phyloP scores from a whole-genome alignment of 2,113 vertebrate genomes.

The Otocyon megalotis region DNA sequence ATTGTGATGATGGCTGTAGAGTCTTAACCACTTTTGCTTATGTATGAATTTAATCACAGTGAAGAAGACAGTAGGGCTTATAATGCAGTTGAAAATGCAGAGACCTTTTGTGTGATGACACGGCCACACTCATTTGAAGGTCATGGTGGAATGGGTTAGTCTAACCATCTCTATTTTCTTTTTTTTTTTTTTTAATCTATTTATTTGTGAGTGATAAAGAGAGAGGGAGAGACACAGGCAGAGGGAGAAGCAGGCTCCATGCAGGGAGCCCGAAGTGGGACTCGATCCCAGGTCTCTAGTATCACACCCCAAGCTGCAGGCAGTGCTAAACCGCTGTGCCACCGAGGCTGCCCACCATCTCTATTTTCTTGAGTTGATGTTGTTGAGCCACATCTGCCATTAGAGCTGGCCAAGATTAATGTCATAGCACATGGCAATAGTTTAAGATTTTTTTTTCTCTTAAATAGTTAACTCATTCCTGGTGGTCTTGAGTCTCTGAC shows the following conservation, averaged over 20 bases:
- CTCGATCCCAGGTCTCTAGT: no score
- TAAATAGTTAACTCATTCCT: not conserved
- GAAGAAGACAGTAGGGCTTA: not conserved
- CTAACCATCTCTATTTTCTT: not conserved
- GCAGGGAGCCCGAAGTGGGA: no score
- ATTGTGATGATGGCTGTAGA: not conserved
- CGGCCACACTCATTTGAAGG: not conserved
- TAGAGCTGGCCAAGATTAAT: not conserved
- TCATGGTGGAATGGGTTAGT: not conserved
- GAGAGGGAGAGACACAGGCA: no score
- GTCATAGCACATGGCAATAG: not conserved
- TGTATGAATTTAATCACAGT: not conserved
- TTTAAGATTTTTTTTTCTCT: not conserved
- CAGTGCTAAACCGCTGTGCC: no score
- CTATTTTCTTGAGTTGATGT: not conserved
- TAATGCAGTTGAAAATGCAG: not conserved
- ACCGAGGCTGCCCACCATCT: not conserved
- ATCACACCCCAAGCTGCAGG: no score
- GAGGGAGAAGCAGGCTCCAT: no score
- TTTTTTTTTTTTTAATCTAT: not conserved
- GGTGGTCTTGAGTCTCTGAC: not conserved
- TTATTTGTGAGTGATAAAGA: no score
- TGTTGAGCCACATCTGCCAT: not conserved
- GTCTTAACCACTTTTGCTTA: not conserved
- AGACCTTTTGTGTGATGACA: not conserved